Evolutionary conservation across 1,140 invertebrate species (phyloP).

Genomic region (Drosophila subpulchrella): DNA sequence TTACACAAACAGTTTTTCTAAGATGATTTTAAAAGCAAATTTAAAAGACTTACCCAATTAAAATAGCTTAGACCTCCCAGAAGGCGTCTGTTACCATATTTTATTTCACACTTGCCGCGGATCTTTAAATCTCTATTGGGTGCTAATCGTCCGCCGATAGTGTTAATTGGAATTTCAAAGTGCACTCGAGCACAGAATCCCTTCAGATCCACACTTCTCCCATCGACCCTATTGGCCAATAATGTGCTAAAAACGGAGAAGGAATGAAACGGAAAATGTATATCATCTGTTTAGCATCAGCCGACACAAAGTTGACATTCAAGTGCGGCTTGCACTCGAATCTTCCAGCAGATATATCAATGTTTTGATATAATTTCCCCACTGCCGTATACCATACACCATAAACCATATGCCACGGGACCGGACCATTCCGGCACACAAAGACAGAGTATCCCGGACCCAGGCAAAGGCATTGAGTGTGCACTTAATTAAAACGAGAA

Average conservation of each 20-base stretch:
- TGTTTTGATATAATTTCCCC: slow-evolving; percentile 81
- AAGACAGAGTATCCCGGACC: slow-evolving; percentile 26
- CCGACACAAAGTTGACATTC: slow-evolving; percentile 80
- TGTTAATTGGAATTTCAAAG: slow-evolving; percentile 69
- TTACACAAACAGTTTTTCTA: neutral
- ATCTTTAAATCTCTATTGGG: slow-evolving; percentile 43
- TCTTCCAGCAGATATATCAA: slow-evolving; percentile 39
- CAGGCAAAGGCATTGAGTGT: slow-evolving; percentile 51
- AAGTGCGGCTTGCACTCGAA: slow-evolving; percentile 69
- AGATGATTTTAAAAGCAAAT: neutral
- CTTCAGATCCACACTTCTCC: slow-evolving; percentile 42
- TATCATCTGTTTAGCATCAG: slow-evolving; percentile 70
- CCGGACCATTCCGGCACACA: slow-evolving; percentile 5
- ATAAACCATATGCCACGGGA: slow-evolving; percentile 51
- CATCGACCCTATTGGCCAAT: slow-evolving; percentile 27
- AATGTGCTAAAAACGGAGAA: slow-evolving; percentile 55
- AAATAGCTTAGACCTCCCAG: slow-evolving; percentile 36
- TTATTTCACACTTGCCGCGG: slow-evolving; percentile 36
- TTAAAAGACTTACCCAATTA: slow-evolving; percentile 5
- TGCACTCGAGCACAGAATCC: slow-evolving; percentile 33
- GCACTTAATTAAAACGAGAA: slow-evolving; percentile 74
- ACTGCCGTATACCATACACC: slow-evolving; percentile 37
- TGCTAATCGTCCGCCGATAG: slow-evolving; percentile 51
- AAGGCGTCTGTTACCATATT: slow-evolving; percentile 20
- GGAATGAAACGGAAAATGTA: slow-evolving; percentile 22